Evolutionary conservation across 2,113 vertebrate genomes (phyloP).

Genomic region (Pachycephala philippinensis): DNA sequence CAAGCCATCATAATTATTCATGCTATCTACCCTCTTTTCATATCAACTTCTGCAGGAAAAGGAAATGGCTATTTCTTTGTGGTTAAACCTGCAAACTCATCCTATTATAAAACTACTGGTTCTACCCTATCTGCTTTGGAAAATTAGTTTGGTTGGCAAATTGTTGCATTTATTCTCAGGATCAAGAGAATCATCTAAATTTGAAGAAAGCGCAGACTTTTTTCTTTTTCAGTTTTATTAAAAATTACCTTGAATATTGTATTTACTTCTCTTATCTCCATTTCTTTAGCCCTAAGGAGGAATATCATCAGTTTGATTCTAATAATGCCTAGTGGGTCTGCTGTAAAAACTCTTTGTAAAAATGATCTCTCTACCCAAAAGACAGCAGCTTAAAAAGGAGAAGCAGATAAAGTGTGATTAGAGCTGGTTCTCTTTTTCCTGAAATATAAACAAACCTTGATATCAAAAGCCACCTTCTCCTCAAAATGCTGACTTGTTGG

Average conservation of each 20-base stretch:
- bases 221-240: slow-evolving; percentile 35
- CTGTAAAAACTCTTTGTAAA: slow-evolving; percentile 52
- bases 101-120: not conserved
- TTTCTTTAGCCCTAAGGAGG: slow-evolving; percentile 38
- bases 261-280: slow-evolving; percentile 50
- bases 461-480: slow-evolving; percentile 18
- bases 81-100: not conserved
- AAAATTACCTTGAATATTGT: slow-evolving; percentile 61
- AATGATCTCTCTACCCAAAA: slow-evolving; percentile 44
- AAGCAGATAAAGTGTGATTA: slow-evolving; percentile 39
- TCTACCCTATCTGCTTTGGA: not conserved
- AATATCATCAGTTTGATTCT: slow-evolving; percentile 52
- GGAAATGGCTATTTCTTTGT: not conserved
- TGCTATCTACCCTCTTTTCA: not conserved
- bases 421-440: not conserved
- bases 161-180: slow-evolving; percentile 1
- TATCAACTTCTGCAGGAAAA: not conserved
- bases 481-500: slow-evolving; percentile 25
- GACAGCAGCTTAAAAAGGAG: slow-evolving; percentile 14
- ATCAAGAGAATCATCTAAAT: slow-evolving; percentile 26
- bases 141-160: slow-evolving; percentile 30
- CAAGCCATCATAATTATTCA: not conserved
- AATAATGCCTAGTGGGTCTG: slow-evolving; percentile 52
- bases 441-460: slow-evolving; percentile 22
- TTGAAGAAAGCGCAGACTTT: not conserved